These are phyloP conservation scores for Chymomyza procnemis DNA, from an alignment of 2,888 invertebrate species.

Conservation along the genomic window DNA sequence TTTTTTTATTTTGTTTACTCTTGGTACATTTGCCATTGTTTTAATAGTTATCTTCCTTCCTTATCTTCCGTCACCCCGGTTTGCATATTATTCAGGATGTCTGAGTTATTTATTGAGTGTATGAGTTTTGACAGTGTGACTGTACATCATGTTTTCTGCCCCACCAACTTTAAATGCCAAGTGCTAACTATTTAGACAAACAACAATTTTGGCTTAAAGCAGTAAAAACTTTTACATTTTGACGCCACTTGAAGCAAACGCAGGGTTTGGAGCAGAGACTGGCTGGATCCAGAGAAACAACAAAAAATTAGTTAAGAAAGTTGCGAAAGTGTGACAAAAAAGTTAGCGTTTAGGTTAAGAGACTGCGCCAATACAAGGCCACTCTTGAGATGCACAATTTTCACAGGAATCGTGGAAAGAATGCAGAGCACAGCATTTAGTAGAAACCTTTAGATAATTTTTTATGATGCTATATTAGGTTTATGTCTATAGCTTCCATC, in stretches of 20 bases:
- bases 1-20: conserved; percentile 31
- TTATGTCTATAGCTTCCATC: too few relatives aligned
- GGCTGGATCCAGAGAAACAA: too few relatives aligned
- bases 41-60: conserved; percentile 8
- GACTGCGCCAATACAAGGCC: too few relatives aligned
- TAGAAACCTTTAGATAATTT: too few relatives aligned
- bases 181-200: neutral
- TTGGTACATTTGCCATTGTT: conserved; percentile 8
- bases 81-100: neutral
- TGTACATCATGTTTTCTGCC: neutral
- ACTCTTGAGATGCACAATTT: too few relatives aligned
- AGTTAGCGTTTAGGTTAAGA: too few relatives aligned
- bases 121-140: neutral
- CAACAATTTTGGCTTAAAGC: neutral
- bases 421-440: too few relatives aligned
- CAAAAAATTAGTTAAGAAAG: too few relatives aligned
- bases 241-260: neutral
- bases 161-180: neutral
- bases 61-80: neutral
- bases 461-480: too few relatives aligned
- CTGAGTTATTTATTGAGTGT: neutral
- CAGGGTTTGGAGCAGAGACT: too few relatives aligned
- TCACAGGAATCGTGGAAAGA: too few relatives aligned
- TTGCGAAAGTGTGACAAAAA: too few relatives aligned
- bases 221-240: neutral